Evolutionary conservation across 2,797 vertebrate genomes (phyloP).

Genomic region (Clarias pachynema): DNA sequence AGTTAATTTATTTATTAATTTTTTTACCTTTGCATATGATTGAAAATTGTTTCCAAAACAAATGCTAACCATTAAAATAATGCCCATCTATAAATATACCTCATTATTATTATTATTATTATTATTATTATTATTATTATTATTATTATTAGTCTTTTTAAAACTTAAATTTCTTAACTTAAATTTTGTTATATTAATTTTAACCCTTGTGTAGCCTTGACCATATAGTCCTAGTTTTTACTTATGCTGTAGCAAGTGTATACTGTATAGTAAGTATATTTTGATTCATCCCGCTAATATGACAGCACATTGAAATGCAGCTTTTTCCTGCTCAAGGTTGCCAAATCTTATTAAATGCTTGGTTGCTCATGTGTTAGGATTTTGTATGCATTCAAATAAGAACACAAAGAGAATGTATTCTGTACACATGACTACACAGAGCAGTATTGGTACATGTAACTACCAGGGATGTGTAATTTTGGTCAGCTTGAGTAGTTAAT

Average conservation of each 20-base stretch:
- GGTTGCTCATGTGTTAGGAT: background rate
- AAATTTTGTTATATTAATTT: background rate
- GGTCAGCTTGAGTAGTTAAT: background rate
- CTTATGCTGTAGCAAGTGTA: no score
- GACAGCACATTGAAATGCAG: no score
- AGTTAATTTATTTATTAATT: background rate
- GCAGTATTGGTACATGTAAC: background rate
- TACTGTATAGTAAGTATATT: no score
- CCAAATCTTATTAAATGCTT: background rate
- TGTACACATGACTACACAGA: background rate
- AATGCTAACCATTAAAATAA: background rate
- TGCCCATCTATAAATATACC: background rate
- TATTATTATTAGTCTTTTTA: no score
- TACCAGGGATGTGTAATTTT: background rate
- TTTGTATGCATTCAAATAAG: background rate
- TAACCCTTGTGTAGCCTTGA: background rate
- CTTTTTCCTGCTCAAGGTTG: background rate
- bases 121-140: no score
- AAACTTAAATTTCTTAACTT: no score
- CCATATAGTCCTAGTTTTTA: background rate
- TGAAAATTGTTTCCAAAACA: background rate
- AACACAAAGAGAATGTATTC: background rate
- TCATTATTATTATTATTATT: background rate
- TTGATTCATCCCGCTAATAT: no score
- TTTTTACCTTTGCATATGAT: no score